Base-by-base conservation (phyloP, 2,888 invertebrate genomes). In the Ormyrus pomaceus region DNA sequence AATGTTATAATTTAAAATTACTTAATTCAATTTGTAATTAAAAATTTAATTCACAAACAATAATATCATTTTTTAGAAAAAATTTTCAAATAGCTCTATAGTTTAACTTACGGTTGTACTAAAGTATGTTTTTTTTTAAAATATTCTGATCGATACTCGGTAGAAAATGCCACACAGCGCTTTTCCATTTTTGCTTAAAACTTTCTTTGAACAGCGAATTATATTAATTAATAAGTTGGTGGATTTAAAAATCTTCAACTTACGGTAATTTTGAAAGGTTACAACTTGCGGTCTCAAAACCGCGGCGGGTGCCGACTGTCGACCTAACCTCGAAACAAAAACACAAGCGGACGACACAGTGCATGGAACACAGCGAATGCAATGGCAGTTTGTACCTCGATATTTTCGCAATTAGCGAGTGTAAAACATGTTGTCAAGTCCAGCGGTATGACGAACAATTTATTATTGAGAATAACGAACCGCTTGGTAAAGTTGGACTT, bases 91-190 rank as follows among this genome's bases (percentile, higher is more conserved):
- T 34, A 34, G 4, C 3, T 34, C 4, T 34, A 34, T 34, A 34
- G 4, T 53, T 10, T 9, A 79, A 77, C 83, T 87, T 77, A 88
- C 87, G 83, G 68, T 19, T 79, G 34, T 56, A 76, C 58, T 66
- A 80, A 84, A n/a, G 69, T 70, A 5, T 70, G 50, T 56, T 84
- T 84, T 51, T 84, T 85, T 5, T 59, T 76, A 0, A 79, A 78
- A 74, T 77, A 88, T 68, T 86, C 85, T 9, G 79, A 61, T 11
- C 80, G 83, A 80, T 86, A 87, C 74, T 88, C 88, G 0, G 87
- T 83, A 46, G 82, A 82, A 81, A 84, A 84, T 59, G 82, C 71
- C 58, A 56, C 73, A 13, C 70, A 61, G 34, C n/a, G 79, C 65
- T 83, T 73, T n/a, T 65, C 9, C 80, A 82, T 82, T 58, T 61